Evolutionary conservation across 2,888 invertebrate genomes (phyloP).

Genomic region (Diaperis boleti): DNA sequence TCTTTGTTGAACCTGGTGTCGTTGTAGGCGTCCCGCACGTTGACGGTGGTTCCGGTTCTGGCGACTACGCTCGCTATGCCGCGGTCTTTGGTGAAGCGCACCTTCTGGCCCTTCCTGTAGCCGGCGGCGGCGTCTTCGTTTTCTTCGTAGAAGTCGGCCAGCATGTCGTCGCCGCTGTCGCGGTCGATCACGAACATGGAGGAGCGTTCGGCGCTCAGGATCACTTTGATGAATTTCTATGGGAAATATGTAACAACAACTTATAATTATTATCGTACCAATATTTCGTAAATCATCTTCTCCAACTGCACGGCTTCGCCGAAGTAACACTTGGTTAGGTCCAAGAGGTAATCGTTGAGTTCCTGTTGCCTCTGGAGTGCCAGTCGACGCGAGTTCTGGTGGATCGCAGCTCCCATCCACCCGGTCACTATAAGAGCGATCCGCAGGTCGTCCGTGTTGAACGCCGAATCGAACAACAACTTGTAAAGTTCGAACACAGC

Average conservation of each 20-base stretch:
- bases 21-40: slow-evolving; percentile 70
- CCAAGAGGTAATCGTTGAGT: slow-evolving; percentile 63
- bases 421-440: slow-evolving; percentile 62
- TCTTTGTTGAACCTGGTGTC: slow-evolving; percentile 70
- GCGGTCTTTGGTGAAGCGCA: slow-evolving; percentile 67
- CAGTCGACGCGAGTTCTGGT: slow-evolving; percentile 63
- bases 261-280: slow-evolving; percentile 62
- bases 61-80: slow-evolving; percentile 71
- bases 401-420: slow-evolving; percentile 66
- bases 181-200: slow-evolving; percentile 71
- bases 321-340: slow-evolving; percentile 68
- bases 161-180: slow-evolving; percentile 63
- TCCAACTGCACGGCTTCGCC: slow-evolving; percentile 70
- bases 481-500: slow-evolving; percentile 73
- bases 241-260: slow-evolving; percentile 12
- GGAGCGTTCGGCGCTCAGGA: slow-evolving; percentile 71
- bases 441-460: slow-evolving; percentile 60
- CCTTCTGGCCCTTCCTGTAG: slow-evolving; percentile 69
- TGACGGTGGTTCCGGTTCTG: slow-evolving; percentile 67
- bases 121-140: slow-evolving; percentile 54
- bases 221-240: slow-evolving; percentile 71
- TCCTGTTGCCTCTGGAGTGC: slow-evolving; percentile 63
- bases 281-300: slow-evolving; percentile 72
- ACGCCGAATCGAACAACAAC: slow-evolving; percentile 60
- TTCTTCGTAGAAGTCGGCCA: slow-evolving; percentile 74